Evolutionary conservation across 2,797 vertebrate genomes (phyloP), one percentile per base, ranked within the genome.

Genomic region (Leuciscus waleckii): DNA sequence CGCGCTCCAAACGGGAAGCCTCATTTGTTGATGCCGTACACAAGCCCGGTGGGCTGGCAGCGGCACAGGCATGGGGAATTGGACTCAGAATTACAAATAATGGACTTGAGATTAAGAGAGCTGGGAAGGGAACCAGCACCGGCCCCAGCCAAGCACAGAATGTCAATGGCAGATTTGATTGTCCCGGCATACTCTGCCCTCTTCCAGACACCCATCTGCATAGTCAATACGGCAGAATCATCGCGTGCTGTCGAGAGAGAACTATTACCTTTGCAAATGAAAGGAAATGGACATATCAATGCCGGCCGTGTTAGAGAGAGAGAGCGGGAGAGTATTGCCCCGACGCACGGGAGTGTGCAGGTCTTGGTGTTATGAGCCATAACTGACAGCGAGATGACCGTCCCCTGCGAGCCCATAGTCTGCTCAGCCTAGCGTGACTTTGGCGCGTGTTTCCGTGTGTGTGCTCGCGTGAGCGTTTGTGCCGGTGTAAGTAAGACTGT

Each of bases 331-430:
- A 74, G 76, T 79, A 75, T 83, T 69, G 80, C 70, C 79, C 87
- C 43, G 54, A 76, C 43, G 85, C 85, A 87, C 54, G 51, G 51
- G 85, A 85, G 85, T 88, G 74, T 89, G 65, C 80, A 84, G 76
- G 78, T 76, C 73, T 85, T 77, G 63, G 85, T 65, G 89, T 89
- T 92, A 89, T 91, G 91, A 92, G 92, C 89, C 87, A 91, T 87
- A 93, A 93, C 91, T 91, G 91, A 92, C 90, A 83, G 89, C 85
- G 90, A 92, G 91, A 91, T 92, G 92, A 92, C 90, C 91, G 83
- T 92, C 89, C 93, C 93, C 91, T 83, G 91, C 90, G 91, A 93
- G 90, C 90, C 90, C 90, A 87, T 93, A 91, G 92, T 90, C 92
- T 92, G 91, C 26, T 73, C 91, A 85, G 85, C 89, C 88, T 91